Evolutionary conservation across 2,113 vertebrate genomes (phyloP).

Genomic region (Connochaetes taurinus): DNA sequence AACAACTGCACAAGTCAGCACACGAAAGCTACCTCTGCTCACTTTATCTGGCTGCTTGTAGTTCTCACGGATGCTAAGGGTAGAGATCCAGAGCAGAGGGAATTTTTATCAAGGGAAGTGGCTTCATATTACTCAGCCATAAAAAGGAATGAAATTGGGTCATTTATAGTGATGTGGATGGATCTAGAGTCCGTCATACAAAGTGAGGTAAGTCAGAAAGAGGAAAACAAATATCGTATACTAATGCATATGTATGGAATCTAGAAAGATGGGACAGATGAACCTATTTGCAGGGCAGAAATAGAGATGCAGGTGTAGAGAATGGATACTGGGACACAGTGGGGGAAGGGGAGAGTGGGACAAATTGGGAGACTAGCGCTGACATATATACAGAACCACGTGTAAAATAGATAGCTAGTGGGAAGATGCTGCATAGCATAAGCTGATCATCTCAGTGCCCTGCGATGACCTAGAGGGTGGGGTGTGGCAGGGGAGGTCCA

Average conservation of each 20-base stretch:
- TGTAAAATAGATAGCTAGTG: not conserved
- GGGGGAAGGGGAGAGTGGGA: not conserved
- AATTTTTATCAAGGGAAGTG: not conserved
- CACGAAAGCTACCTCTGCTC: fast-evolving
- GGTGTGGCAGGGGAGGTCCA: not conserved
- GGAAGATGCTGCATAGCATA: not conserved
- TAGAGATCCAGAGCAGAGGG: not conserved
- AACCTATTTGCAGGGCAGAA: not conserved
- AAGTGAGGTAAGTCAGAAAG: not conserved
- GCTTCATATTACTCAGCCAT: not conserved
- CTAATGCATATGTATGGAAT: not conserved
- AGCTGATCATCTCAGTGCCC: not conserved
- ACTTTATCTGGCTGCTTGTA: not conserved
- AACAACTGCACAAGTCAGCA: fast-evolving
- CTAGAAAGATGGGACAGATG: not conserved
- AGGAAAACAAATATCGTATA: not conserved
- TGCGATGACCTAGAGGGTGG: not conserved
- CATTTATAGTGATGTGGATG: not conserved
- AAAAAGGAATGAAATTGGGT: not conserved
- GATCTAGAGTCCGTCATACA: not conserved
- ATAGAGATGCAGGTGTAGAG: not conserved
- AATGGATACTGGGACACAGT: not conserved
- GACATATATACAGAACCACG: not conserved
- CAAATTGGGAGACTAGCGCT: not conserved
- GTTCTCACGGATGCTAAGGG: not conserved